Conservation (phyloP, 2,888 invertebrate genomes). For the Dynastes grantii region DNA sequence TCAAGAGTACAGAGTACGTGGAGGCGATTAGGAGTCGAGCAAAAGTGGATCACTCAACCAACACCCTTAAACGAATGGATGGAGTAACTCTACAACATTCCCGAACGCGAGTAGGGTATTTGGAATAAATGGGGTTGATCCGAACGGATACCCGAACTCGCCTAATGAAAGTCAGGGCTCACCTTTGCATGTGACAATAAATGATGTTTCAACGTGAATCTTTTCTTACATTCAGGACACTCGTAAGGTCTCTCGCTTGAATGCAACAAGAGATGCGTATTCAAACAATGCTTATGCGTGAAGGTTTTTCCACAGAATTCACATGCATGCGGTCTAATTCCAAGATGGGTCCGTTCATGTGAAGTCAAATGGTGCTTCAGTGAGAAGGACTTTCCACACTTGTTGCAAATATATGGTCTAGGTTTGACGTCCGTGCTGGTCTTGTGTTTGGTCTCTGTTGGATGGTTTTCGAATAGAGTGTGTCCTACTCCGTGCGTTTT, state of each 20-base stretch:
- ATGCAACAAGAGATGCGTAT: slow-evolving; percentile 86
- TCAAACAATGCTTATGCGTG: slow-evolving; percentile 87
- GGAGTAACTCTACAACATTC: no score
- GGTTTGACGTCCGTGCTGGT: slow-evolving; percentile 43
- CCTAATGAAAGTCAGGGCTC: slow-evolving; percentile 58
- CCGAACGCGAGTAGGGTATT: no score
- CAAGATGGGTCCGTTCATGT: slow-evolving; percentile 87
- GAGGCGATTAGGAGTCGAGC: no score
- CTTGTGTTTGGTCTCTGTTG: slow-evolving; percentile 38
- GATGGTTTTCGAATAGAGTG: slow-evolving; percentile 49
- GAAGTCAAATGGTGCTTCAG: slow-evolving; percentile 89
- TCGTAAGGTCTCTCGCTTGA: slow-evolving; percentile 87
- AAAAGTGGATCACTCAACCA: no score
- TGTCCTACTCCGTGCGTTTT: slow-evolving; percentile 89
- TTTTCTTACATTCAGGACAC: slow-evolving; percentile 89
- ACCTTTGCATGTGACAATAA: slow-evolving; percentile 85
- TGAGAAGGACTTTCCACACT: slow-evolving; percentile 88
- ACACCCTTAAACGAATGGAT: no score
- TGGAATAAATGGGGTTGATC: no score
- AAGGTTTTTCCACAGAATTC: slow-evolving; percentile 87
- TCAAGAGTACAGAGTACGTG: no score
- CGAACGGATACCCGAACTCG: no score
- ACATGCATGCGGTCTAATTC: slow-evolving; percentile 85
- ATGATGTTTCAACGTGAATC: slow-evolving; percentile 89
- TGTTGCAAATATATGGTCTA: slow-evolving; percentile 85